phyloP scores from a whole-genome alignment of 2,797 vertebrate species.

The Pachyuromys duprasi region DNA sequence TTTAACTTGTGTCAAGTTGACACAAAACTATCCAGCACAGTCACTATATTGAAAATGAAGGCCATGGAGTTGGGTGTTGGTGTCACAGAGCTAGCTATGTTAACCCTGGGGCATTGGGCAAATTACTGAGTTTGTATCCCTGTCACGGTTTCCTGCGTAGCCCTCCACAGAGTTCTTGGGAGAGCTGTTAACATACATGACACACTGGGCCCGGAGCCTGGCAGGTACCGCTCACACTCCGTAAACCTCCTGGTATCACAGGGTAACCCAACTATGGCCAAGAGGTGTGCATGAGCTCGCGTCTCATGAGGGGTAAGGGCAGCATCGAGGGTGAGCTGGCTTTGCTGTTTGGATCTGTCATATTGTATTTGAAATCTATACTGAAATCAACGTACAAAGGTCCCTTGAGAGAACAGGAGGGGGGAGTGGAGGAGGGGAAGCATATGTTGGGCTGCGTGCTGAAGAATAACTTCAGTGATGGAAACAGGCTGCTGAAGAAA shows the following conservation, averaged over 20 bases:
- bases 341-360: conserved; percentile 52
- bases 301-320: neutral
- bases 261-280: neutral
- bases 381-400: conserved; percentile 33
- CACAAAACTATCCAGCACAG: too few relatives aligned
- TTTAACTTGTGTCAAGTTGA: neutral
- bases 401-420: neutral
- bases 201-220: neutral
- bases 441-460: conserved; percentile 45
- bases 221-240: neutral
- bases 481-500: conserved; percentile 70
- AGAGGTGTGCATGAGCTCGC: neutral
- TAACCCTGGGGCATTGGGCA: neutral
- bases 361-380: conserved; percentile 62
- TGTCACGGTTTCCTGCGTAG: neutral
- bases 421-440: neutral
- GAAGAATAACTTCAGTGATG: conserved; percentile 56
- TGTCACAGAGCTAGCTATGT: fast-evolving
- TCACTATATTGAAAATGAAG: neutral
- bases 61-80: fast-evolving
- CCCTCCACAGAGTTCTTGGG: neutral
- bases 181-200: neutral
- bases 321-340: neutral
- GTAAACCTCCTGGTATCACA: neutral
- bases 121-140: neutral